Conservation (phyloP, 2,797 vertebrate genomes). For the Sebastes baramenuke region DNA sequence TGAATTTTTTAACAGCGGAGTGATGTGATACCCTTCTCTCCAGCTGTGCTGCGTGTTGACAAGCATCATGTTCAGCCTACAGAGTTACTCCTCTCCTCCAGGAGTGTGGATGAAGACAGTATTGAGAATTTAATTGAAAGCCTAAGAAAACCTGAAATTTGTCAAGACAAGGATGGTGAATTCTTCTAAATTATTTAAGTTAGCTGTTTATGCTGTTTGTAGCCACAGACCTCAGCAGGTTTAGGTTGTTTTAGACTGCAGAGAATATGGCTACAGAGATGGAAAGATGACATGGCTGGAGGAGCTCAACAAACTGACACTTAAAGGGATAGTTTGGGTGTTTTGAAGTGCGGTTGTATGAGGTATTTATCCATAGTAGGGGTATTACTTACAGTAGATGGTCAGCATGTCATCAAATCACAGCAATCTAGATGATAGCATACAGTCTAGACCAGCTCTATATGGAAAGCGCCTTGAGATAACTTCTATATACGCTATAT, state of each 20-base stretch:
- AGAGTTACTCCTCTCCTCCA: background rate
- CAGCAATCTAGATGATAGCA: too few relatives aligned
- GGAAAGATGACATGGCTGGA: background rate
- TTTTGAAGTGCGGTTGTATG: too few relatives aligned
- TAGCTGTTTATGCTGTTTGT: background rate
- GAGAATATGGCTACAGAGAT: background rate
- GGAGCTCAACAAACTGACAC: background rate
- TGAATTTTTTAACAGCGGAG: constrained; percentile 17
- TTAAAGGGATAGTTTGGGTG: too few relatives aligned
- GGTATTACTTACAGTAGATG: too few relatives aligned
- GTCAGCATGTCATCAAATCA: too few relatives aligned
- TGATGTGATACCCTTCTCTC: background rate
- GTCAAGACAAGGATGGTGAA: background rate
- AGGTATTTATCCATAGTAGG: too few relatives aligned
- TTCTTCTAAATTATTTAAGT: background rate
- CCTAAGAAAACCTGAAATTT: background rate
- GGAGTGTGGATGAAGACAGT: background rate
- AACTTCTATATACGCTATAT: too few relatives aligned
- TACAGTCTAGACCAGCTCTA: too few relatives aligned
- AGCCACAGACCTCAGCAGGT: background rate
- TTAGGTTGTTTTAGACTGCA: background rate
- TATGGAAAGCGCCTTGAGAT: too few relatives aligned
- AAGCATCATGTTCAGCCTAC: background rate
- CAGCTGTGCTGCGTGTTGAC: constrained; percentile 1
- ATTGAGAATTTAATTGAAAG: background rate